Evolutionary conservation across 2,113 vertebrate species (phyloP).

Genomic region (Trochalopteron elliotii): DNA sequence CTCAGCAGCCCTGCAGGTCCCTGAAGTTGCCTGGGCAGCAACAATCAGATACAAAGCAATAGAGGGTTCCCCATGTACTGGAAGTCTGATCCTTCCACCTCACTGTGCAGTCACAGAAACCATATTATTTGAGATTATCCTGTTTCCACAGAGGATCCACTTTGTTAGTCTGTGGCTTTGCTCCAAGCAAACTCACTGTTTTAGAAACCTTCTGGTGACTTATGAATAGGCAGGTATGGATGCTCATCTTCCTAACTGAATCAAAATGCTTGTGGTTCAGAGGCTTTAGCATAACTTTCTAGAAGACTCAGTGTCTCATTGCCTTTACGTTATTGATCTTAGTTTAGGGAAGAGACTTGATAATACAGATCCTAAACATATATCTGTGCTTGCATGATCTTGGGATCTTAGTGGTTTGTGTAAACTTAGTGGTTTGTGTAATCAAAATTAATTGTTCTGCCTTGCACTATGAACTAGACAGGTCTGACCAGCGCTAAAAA

Average conservation of each 20-base stretch:
- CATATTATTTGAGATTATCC: neutral
- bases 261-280: neutral
- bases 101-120: neutral
- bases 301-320: neutral
- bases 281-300: rapidly evolving
- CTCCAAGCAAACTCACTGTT: neutral
- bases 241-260: neutral
- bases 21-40: neutral
- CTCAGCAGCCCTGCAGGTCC: neutral
- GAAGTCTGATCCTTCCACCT: neutral
- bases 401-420: neutral
- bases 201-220: neutral
- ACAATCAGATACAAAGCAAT: neutral
- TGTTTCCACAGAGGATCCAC: neutral
- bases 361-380: neutral
- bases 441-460: neutral
- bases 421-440: neutral
- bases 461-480: neutral
- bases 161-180: neutral
- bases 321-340: neutral
- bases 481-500: neutral
- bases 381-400: rapidly evolving
- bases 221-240: neutral
- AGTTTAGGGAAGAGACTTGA: neutral
- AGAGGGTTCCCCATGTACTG: neutral